Evolutionary conservation across 2,113 vertebrate species (phyloP), one percentile per base, ranked within the genome.

Genomic region (Oceanodroma tethys): DNA sequence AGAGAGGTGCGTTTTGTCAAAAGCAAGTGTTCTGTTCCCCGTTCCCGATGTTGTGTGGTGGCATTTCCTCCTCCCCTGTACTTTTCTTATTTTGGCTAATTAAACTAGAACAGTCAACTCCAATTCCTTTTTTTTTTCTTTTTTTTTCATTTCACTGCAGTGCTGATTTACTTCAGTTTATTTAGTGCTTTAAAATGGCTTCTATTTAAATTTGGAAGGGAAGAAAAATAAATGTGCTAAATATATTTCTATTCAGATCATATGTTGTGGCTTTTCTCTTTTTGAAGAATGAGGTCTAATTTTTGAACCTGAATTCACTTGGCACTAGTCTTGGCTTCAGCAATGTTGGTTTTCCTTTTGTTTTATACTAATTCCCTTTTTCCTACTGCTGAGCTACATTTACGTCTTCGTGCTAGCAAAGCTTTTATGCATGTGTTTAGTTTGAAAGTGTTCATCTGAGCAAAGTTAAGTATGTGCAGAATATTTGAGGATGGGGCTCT

Each of bases 281-380:
- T 88, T 74, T 97, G 86, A 94, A 96, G 94, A 93, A 95, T 58
- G 78, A 95, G 84, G 89, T 93, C 94, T 95, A 86, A 88, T 91
- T 95, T 97, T 95, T 96, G 94, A 95, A 96, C 93, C 97, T 95
- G 91, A 88, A 94, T 76, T 93, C 74, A 83, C 74, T 96, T 94
- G 93, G 94, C 91, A 83, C 38, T 56, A 50, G 18, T 21, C 47
- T 96, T 95, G 93, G 94, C 89, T 90, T 87, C 81, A 52, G 81
- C 79, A 70, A 10, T 8, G 5, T 20, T 36, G 93, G 89, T 84
- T 91, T 95, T 97, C 94, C 91, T 97, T 97, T 97, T 95, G 94
- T 97, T 89, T 97, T 66, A 95, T 93, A 38, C 81, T 88, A 91
- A 94, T 95, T 94, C 95, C 29, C 40, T 93, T 95, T 91, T 93